phyloP scores from a whole-genome alignment of 2,113 vertebrate species.

The Calypte anna region DNA sequence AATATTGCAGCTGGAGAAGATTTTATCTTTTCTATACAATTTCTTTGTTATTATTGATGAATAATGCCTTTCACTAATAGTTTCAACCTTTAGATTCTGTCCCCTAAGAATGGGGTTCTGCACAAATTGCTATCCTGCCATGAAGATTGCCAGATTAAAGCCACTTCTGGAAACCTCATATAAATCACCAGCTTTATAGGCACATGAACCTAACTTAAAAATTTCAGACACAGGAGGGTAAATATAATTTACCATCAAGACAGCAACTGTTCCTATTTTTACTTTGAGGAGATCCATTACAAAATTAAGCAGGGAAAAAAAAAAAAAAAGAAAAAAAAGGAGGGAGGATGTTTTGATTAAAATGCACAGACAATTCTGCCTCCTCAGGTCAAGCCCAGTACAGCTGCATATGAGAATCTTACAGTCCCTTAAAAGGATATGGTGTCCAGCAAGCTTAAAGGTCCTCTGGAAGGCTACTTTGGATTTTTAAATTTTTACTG shows the following conservation, averaged over 20 bases:
- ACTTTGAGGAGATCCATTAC: neutral
- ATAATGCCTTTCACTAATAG: neutral
- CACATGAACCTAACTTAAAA: neutral
- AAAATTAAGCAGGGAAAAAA: neutral
- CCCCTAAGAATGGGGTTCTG: neutral
- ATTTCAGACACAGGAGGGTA: neutral
- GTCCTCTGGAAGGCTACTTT: neutral
- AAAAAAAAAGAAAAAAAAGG: neutral
- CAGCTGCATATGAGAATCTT: neutral
- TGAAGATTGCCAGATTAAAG: neutral
- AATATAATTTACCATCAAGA: neutral
- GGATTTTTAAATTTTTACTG: neutral
- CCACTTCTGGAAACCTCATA: neutral
- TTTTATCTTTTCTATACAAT: neutral
- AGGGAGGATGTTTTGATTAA: neutral
- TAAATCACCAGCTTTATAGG: neutral
- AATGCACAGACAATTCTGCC: neutral
- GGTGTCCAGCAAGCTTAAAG: neutral
- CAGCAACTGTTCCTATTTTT: neutral
- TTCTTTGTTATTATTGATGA: neutral
- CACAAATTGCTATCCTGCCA: neutral
- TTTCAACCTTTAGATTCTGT: neutral
- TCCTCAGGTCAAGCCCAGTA: neutral
- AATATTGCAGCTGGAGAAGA: neutral
- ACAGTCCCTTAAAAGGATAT: neutral